phyloP scores from a whole-genome alignment of 2,797 vertebrate genomes.

The Chlorospingus semifuscus region DNA sequence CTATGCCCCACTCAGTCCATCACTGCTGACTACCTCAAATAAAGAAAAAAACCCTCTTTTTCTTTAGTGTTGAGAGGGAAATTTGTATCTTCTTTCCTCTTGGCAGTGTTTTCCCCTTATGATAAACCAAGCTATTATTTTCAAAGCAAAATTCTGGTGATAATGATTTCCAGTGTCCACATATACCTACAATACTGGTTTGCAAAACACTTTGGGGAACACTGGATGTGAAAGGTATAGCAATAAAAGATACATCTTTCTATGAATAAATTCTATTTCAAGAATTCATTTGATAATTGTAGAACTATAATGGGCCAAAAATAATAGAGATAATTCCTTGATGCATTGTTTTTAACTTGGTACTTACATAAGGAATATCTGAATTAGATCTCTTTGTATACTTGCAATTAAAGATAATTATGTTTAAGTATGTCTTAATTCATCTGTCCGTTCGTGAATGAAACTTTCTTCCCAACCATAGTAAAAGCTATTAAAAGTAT shows the following conservation, averaged over 20 bases:
- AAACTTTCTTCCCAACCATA: background rate
- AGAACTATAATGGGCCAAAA: background rate
- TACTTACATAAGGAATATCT: background rate
- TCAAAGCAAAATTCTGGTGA: background rate
- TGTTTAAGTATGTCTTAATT: conserved; percentile 53
- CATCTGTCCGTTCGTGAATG: conserved; percentile 48
- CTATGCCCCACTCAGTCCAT: background rate
- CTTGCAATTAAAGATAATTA: conserved; percentile 42
- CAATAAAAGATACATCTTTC: conserved; percentile 54
- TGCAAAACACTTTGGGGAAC: conserved; percentile 46
- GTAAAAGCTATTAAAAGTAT: conserved; percentile 23
- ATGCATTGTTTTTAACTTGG: background rate
- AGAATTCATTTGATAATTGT: conserved; percentile 38
- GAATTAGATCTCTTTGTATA: conserved; percentile 4
- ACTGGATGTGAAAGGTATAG: conserved; percentile 37
- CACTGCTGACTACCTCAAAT: background rate
- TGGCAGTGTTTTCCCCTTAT: background rate
- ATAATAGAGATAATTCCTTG: background rate
- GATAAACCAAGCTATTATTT: background rate
- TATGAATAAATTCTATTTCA: conserved; percentile 50
- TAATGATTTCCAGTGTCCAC: conserved; percentile 22
- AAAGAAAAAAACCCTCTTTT: background rate
- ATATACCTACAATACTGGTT: conserved; percentile 14
- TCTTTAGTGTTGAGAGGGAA: background rate
- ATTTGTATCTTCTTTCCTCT: background rate